phyloP scores from a whole-genome alignment of 2,113 vertebrate species.

The Rattus rattus region DNA sequence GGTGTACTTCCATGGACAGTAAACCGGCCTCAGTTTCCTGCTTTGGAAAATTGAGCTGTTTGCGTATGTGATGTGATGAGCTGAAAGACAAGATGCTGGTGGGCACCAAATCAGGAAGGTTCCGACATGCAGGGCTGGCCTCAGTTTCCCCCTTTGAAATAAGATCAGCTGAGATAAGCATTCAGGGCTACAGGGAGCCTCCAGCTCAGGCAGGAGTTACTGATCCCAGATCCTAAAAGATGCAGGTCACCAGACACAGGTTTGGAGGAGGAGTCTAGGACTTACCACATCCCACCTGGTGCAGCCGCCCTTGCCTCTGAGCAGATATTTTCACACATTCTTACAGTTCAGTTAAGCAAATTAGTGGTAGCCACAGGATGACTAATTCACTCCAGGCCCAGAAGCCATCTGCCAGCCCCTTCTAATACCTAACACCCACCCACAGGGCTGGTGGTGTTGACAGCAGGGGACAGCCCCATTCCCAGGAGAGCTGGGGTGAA shows the following conservation, averaged over 20 bases:
- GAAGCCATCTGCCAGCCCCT: background rate
- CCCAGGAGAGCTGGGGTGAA: background rate
- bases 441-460: background rate
- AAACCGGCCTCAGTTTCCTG: background rate
- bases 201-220: background rate
- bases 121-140: background rate
- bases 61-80: no score
- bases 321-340: constrained; percentile 61
- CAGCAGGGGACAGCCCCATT: background rate
- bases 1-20: background rate
- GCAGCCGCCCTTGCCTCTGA: background rate
- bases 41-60: background rate
- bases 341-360: constrained; percentile 69
- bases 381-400: constrained; percentile 64
- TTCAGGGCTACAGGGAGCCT: background rate
- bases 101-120: background rate
- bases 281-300: background rate
- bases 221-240: background rate
- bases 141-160: background rate
- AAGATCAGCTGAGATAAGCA: background rate
- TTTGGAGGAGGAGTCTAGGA: background rate
- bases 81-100: background rate
- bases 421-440: background rate
- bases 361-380: constrained; percentile 64
- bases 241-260: fast-evolving